phyloP scores from a whole-genome alignment of 2,797 vertebrate species.

The Chaetophractus vellerosus region DNA sequence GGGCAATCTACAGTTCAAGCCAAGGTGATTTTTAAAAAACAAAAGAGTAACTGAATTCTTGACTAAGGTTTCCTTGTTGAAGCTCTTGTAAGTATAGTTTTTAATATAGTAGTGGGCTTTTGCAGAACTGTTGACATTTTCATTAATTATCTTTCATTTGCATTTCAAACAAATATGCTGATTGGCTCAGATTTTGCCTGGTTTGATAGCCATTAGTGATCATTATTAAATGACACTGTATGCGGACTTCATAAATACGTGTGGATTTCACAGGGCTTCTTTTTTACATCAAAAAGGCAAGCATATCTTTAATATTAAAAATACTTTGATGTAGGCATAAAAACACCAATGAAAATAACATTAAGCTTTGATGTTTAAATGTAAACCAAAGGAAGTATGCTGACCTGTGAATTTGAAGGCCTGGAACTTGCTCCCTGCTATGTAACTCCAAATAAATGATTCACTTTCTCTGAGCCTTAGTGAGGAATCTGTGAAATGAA shows the following conservation, averaged over 20 bases:
- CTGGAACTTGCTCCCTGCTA: not conserved
- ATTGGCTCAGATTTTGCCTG: conserved; percentile 1
- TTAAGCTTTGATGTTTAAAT: conserved; percentile 34
- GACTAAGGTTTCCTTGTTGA: not conserved
- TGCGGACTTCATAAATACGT: conserved; percentile 1
- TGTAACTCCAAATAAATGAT: not conserved
- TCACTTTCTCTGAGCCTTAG: not conserved
- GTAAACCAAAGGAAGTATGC: not conserved
- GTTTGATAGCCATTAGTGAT: not conserved
- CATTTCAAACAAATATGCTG: conserved; percentile 53
- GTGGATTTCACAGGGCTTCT: conserved; percentile 43
- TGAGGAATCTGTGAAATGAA: not conserved
- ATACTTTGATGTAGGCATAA: not conserved
- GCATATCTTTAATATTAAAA: conserved; percentile 35
- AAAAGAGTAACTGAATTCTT: not conserved
- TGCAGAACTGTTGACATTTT: not conserved
- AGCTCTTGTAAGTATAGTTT: not conserved
- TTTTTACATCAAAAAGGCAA: conserved; percentile 22
- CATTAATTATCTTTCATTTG: not conserved
- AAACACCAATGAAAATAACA: conserved; percentile 6
- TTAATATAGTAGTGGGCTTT: not conserved
- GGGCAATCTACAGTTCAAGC: not conserved
- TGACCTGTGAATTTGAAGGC: not conserved
- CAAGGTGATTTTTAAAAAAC: not conserved
- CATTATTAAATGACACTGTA: not conserved